Base-by-base conservation (phyloP, 1,140 invertebrate species). In the Brachionus rotundiformis region DNA sequence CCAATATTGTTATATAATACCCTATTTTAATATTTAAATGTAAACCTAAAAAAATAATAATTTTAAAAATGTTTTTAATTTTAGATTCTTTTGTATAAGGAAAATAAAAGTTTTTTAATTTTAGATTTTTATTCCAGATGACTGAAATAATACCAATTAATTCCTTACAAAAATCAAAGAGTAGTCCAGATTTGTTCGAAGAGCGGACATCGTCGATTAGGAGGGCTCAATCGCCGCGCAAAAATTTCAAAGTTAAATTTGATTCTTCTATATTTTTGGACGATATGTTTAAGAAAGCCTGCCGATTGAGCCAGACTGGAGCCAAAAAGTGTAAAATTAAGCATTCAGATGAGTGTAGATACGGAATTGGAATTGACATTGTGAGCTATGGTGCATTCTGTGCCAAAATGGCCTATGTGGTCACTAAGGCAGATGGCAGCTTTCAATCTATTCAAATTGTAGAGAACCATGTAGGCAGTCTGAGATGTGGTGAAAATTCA, bases 221-320 rank as follows among this genome's bases (percentile, higher is more conserved):
- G 29, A 68, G n/a, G 16, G 63, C 33, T 33, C 13, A 31, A 36
- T 33, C 63, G 29, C 63, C 63, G 16, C 27, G 63, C 27, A 68
- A 68, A 36, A 68, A 68, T 36, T 36, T 68, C 29, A 68, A 73
- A 44, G 68, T 73, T 6, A 73, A 73, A 73, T 73, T 73, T 41
- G 68, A 73, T 23, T 73, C 68, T 7, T 44, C 36, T 11, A 73
- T 73, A 25, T 73, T 44, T 44, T 31, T 73, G n/a, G 36, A 73
- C 19, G 68, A 73, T 25, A 11, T 73, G 36, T 73, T 73, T 23
- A 73, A 73, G 44, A 73, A 73, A 73, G 68, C 68, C n/a, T 73
- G 8, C 4, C 33, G 39, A 7, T 7, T 73, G 5, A 41, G 29
- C 1, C n/a, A 36, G 3, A 39, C 65, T 10, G 25, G n/a, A 44